These are phyloP conservation scores for Smithornis capensis DNA, from an alignment of 2,113 vertebrate species.

Conservation along the genomic window DNA sequence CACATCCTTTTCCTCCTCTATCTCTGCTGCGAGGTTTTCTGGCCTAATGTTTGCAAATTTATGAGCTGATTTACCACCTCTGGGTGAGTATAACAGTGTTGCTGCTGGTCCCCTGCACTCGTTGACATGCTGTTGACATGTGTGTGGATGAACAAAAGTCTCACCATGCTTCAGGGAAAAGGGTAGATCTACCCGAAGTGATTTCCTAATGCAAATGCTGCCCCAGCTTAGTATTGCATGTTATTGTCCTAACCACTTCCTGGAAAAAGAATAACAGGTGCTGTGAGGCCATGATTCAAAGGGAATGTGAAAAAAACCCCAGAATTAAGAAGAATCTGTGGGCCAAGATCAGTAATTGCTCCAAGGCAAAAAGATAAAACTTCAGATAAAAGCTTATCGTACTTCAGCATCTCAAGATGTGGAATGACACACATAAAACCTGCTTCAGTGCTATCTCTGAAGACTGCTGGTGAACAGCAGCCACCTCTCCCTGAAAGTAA, in stretches of 20 bases:
- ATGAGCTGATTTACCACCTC: background rate
- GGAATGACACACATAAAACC: background rate
- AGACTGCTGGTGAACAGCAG: background rate
- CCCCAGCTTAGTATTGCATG: background rate
- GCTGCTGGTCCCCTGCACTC: background rate
- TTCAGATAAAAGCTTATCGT: background rate
- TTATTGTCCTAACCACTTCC: background rate
- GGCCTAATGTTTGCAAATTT: background rate
- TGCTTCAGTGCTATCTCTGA: background rate
- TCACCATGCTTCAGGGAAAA: background rate
- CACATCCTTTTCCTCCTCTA: background rate
- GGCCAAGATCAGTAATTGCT: background rate
- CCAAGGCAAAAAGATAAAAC: background rate
- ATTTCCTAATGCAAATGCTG: background rate
- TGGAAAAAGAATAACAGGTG: background rate
- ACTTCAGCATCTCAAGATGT: background rate
- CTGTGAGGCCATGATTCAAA: background rate
- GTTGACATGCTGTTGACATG: accelerated
- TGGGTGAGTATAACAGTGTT: background rate
- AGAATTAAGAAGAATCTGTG: background rate
- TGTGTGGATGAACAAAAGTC: background rate
- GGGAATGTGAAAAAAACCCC: background rate
- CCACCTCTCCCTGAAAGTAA: background rate
- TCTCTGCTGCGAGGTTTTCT: background rate
- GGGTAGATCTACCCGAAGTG: background rate